Evolutionary conservation across 2,888 invertebrate genomes (phyloP), one percentile per base, ranked within the genome.

Genomic region (Timema podura): DNA sequence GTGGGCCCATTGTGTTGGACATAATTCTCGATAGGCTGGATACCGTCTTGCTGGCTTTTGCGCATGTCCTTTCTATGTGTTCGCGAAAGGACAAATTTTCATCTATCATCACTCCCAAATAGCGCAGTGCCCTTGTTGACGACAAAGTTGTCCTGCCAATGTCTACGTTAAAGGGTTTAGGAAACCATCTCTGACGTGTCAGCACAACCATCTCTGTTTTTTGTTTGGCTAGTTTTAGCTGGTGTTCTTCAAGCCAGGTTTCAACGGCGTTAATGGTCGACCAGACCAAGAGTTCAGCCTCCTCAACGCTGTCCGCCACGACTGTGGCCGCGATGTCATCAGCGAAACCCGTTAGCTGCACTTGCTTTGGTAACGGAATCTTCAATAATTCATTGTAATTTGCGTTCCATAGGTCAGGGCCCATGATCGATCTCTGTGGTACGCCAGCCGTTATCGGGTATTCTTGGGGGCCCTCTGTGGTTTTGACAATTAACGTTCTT

Each of bases 91-190:
- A 30, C 30, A 30, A 3, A 1, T 30, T 30, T 30, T 30, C 30
- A 3, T 30, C 30, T 30, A 30, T 30, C 30, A 30, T 3, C 30
- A 30, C 30, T 30, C 30, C 30, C 30, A 30, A 3, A 30, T 30
- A 30, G 51, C 51, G 51, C 51, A 51, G 51, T 51, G 51, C 51
- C n/a, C 51, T 13, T 51, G 51, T 51, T 51, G 51, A 51, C n/a
- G 51, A 13, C 51, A 51, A n/a, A 2, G 51, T 51, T 51, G 51
- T n/a, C 51, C 1, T 3, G 51, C 51, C 3, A 51, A 51, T 51
- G 51, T 51, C 51, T 30, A 30, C 30, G 30, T 30, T 30, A 30
- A 30, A 30, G 30, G 30, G 30, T 30, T 30, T 30, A 30, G 30
- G 30, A 30, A 30, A 30, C 30, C 30, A 30, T 30, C 30, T 30